These are phyloP conservation scores for Lasioglossum vierecki DNA, from an alignment of 2,888 invertebrate genomes.

Conservation along the genomic window DNA sequence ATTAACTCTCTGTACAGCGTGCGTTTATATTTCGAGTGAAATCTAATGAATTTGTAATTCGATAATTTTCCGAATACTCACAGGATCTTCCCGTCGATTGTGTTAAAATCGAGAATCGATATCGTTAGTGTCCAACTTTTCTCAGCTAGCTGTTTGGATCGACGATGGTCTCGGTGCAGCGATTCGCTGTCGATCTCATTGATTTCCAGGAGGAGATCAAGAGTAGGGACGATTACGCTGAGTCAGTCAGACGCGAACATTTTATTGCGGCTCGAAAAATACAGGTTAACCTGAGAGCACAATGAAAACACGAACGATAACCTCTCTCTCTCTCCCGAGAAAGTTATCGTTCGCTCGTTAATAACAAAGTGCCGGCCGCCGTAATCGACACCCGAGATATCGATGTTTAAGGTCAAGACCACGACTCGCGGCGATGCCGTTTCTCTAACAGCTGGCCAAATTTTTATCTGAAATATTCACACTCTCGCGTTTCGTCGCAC, in stretches of 20 bases:
- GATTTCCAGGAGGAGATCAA: conserved; percentile 62
- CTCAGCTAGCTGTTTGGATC: neutral
- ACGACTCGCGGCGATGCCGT: neutral
- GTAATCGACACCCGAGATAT: conserved; percentile 32
- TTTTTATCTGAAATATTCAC: neutral
- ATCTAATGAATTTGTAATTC: neutral
- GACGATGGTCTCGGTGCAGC: conserved; percentile 65
- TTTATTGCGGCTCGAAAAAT: conserved; percentile 72
- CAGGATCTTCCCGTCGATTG: neutral
- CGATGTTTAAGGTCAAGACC: conserved; percentile 55
- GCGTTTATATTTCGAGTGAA: neutral
- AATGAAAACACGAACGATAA: conserved; percentile 33
- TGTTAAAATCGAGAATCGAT: neutral
- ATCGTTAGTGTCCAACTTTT: neutral
- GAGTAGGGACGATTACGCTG: conserved; percentile 52
- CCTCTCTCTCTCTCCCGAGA: conserved; percentile 6
- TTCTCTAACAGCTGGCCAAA: neutral
- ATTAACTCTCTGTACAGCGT: neutral
- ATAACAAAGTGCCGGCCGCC: conserved; percentile 38
- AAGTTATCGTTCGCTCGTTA: conserved; percentile 37
- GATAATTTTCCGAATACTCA: neutral
- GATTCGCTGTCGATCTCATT: conserved; percentile 37
- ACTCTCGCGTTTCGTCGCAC: neutral
- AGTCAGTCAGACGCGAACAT: conserved; percentile 52
- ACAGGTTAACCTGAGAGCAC: conserved; percentile 64